These are phyloP conservation scores for Periophthalmus modestus DNA, from an alignment of 2,113 vertebrate species.

Conservation along the genomic window DNA sequence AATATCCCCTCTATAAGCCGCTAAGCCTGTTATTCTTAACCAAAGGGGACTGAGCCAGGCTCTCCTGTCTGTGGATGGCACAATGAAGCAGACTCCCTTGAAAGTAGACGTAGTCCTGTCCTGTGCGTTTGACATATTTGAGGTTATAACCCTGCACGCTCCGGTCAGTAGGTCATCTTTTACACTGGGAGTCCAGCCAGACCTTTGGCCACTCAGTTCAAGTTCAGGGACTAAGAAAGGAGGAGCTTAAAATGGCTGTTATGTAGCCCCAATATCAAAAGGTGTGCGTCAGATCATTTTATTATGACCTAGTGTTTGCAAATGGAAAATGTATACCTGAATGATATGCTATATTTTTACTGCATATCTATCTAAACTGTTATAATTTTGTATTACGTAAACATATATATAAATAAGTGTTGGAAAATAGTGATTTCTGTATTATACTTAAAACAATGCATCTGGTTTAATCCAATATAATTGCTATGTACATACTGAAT, in stretches of 20 bases:
- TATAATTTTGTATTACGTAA: background rate
- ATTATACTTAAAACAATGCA: too few relatives aligned
- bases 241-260: background rate
- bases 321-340: too few relatives aligned
- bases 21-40: conserved; percentile 57
- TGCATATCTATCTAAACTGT: background rate
- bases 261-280: background rate
- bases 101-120: conserved; percentile 36
- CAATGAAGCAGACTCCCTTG: conserved; percentile 23
- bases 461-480: too few relatives aligned
- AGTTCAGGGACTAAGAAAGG: background rate
- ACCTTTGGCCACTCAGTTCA: background rate
- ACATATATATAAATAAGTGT: too few relatives aligned
- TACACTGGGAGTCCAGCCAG: conserved; percentile 5
- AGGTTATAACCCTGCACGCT: conserved; percentile 21
- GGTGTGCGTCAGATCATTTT: background rate
- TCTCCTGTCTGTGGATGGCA: conserved; percentile 20
- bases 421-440: too few relatives aligned
- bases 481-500: too few relatives aligned
- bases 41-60: conserved; percentile 15
- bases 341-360: background rate
- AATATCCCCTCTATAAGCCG: conserved; percentile 22
- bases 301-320: background rate
- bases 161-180: conserved; percentile 43
- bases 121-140: background rate